These are phyloP conservation scores for Drosophila navojoa DNA, from an alignment of 1,140 invertebrate genomes.

Conservation along the genomic window DNA sequence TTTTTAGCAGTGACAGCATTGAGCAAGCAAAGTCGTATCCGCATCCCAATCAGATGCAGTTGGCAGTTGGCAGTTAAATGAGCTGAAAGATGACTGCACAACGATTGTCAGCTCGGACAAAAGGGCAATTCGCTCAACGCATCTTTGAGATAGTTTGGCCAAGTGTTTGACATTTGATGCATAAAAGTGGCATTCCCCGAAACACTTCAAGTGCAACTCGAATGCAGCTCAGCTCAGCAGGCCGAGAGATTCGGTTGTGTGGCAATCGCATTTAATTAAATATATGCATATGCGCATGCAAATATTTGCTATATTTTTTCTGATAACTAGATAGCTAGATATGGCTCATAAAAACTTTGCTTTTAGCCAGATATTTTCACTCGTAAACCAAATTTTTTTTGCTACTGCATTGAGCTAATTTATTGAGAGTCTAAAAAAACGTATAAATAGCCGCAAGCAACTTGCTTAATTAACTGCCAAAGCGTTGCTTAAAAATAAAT, in stretches of 20 bases:
- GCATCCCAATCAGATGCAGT: not conserved
- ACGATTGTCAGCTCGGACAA: not conserved
- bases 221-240: too few species aligned
- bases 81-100: constrained; percentile 23
- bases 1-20: too few species aligned
- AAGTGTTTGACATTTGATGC: not conserved
- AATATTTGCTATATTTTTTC: too few species aligned
- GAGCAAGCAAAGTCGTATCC: not conserved
- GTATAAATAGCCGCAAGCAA: not conserved
- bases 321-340: not conserved
- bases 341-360: not conserved
- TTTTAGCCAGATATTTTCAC: not conserved
- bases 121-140: not conserved
- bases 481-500: not conserved
- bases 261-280: too few species aligned
- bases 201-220: too few species aligned
- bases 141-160: not conserved
- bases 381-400: not conserved
- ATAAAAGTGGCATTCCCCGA: too few species aligned
- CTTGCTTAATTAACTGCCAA: not conserved
- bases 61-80: constrained; percentile 30
- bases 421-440: not conserved
- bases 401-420: not conserved
- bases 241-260: too few species aligned
- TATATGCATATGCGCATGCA: too few species aligned